Percentiles rank a stretch among this genome's conserved stretches.
These are phyloP conservation scores for Rambutsinella grinnellia DNA, from an alignment of 2,888 invertebrate genomes.

Conservation along the genomic window DNA sequence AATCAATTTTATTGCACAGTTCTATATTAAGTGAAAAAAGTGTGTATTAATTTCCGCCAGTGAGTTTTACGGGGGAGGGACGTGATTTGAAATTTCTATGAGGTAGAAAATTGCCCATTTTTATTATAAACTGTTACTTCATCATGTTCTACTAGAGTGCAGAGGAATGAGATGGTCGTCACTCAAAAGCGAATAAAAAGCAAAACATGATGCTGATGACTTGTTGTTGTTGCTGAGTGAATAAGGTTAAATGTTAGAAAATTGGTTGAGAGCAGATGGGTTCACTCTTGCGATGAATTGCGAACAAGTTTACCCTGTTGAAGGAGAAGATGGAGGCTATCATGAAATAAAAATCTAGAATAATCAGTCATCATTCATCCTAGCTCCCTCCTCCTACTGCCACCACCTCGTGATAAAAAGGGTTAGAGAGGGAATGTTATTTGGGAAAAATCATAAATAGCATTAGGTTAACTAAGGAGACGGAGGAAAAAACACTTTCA, in stretches of 20 bases:
- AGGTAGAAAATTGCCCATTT: background rate
- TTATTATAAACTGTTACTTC: background rate
- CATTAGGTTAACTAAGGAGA: constrained; percentile 7
- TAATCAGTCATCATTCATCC: background rate
- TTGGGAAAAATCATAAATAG: background rate
- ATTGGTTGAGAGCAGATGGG: background rate
- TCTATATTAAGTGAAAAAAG: background rate
- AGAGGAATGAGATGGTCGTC: background rate
- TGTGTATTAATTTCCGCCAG: background rate
- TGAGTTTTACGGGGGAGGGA: background rate
- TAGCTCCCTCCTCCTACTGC: background rate
- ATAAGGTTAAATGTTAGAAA: background rate
- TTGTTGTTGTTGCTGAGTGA: background rate
- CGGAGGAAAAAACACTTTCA: background rate
- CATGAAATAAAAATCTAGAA: background rate
- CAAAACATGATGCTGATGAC: background rate
- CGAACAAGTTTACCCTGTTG: background rate
- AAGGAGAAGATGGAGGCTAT: background rate
- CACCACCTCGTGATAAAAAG: constrained; percentile 8
- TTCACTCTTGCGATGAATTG: constrained; percentile 1
- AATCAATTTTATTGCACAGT: no score
- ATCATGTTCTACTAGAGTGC: background rate
- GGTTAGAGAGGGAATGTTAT: background rate
- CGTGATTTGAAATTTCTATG: background rate
- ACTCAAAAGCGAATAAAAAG: background rate